phyloP scores from a whole-genome alignment of 1,140 invertebrate genomes.

The Xylocopa sonorina region DNA sequence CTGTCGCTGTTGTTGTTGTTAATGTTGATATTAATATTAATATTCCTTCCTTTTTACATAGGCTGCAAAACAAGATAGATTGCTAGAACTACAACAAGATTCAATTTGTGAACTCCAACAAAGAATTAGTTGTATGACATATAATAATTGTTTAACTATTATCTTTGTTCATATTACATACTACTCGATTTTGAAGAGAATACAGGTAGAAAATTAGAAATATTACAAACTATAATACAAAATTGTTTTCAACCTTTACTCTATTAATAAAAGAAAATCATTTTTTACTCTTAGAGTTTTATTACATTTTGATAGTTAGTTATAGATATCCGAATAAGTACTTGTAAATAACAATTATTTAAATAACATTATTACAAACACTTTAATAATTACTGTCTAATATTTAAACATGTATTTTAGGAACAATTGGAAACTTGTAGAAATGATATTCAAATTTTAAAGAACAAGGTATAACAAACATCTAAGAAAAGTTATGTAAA shows the following conservation, averaged over 20 bases:
- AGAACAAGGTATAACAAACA: constrained; percentile 66
- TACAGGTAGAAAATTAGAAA: constrained; percentile 71
- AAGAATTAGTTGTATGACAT: constrained; percentile 69
- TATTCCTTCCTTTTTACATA: constrained; percentile 58
- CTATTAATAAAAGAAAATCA: constrained; percentile 17
- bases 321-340: constrained; percentile 12
- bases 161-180: constrained; percentile 70
- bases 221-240: neutral
- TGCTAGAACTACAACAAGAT: constrained; percentile 75
- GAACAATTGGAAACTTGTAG: constrained; percentile 66
- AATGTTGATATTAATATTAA: constrained; percentile 26
- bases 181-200: constrained; percentile 69
- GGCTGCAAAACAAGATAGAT: constrained; percentile 74
- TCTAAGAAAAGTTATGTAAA: constrained; percentile 1
- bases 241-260: neutral
- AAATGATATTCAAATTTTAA: constrained; percentile 57
- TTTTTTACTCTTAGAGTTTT: constrained; percentile 6
- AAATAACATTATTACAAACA: neutral
- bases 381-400: constrained; percentile 7
- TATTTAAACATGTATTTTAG: constrained; percentile 65
- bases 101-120: constrained; percentile 70
- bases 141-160: constrained; percentile 64
- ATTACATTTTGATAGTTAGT: constrained; percentile 12
- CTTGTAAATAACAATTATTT: constrained; percentile 12
- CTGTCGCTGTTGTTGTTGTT: no score